A percentile compares a stretch with the other conserved stretches of the same genome.
phyloP scores from a whole-genome alignment of 2,888 invertebrate genomes.

The Azorinus chamasolen region DNA sequence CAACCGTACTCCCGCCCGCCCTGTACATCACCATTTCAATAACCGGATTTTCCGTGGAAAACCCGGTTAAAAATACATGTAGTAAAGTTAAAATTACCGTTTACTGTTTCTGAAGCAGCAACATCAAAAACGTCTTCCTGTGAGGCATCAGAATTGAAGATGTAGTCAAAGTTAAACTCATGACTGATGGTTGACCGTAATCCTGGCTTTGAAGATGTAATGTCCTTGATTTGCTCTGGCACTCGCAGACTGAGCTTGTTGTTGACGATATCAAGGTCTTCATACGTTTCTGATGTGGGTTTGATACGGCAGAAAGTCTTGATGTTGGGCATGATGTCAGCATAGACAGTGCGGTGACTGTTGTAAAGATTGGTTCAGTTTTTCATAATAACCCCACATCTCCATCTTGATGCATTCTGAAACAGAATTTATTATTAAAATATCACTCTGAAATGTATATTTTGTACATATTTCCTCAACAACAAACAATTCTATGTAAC shows the following conservation, averaged over 20 bases:
- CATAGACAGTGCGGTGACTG: too few species aligned
- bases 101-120: slow-evolving; percentile 79
- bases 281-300: slow-evolving; percentile 74
- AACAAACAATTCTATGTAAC: too few species aligned
- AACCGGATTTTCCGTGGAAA: too few species aligned
- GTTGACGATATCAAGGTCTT: slow-evolving; percentile 74
- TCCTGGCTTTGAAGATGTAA: slow-evolving; percentile 48
- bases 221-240: slow-evolving; percentile 75
- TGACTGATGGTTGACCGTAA: slow-evolving; percentile 73
- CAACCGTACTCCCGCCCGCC: too few species aligned
- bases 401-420: neutral
- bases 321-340: slow-evolving; percentile 79
- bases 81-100: slow-evolving; percentile 75
- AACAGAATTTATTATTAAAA: neutral
- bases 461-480: too few species aligned
- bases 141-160: slow-evolving; percentile 72
- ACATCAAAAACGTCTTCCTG: slow-evolving; percentile 82
- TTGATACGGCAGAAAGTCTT: slow-evolving; percentile 82
- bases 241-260: slow-evolving; percentile 71
- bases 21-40: too few species aligned
- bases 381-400: too few species aligned
- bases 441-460: too few species aligned
- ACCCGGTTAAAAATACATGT: too few species aligned
- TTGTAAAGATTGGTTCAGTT: too few species aligned
- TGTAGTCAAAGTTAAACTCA: slow-evolving; percentile 81